Percentiles rank a stretch among this genome's conserved stretches.
Conservation (phyloP, 2,113 vertebrate species). For the Vanacampus margaritifer region DNA sequence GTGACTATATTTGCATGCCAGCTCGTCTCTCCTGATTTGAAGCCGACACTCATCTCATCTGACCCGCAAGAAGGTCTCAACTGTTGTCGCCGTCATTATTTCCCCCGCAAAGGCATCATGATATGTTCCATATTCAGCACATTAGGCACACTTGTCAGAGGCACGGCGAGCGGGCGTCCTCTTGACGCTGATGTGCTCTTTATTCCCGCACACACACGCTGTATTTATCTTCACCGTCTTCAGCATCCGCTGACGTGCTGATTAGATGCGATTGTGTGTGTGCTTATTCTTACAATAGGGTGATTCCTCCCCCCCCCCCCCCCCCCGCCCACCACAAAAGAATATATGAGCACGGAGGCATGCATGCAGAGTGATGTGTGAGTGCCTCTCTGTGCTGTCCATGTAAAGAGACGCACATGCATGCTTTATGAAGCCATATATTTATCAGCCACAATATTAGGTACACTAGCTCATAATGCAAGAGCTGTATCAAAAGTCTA, state of each 20-base stretch:
- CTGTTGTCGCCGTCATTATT: constrained; percentile 48
- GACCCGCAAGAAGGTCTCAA: constrained; percentile 24
- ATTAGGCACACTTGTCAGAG: constrained; percentile 55
- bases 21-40: constrained; percentile 24
- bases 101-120: constrained; percentile 52
- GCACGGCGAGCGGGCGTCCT: constrained; percentile 14
- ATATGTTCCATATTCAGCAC: constrained; percentile 51
- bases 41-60: constrained; percentile 41
- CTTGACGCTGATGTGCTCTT: constrained; percentile 33
- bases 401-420: constrained; percentile 25
- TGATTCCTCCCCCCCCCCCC: constrained; percentile 3
- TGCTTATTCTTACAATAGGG: constrained; percentile 9
- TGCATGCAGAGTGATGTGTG: constrained; percentile 6
- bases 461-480: background rate
- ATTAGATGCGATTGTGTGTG: constrained; percentile 25
- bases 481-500: background rate
- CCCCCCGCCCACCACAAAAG: background rate
- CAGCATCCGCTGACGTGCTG: constrained; percentile 37
- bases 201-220: constrained; percentile 46
- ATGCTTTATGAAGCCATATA: constrained; percentile 35
- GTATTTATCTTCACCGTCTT: constrained; percentile 35
- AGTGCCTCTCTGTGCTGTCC: constrained; percentile 9
- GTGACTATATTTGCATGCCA: constrained; percentile 10
- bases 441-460: background rate
- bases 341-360: background rate